Evolutionary conservation across 2,113 vertebrate species (phyloP), one percentile per base, ranked within the genome.

Genomic region (Crotophaga sulcirostris): DNA sequence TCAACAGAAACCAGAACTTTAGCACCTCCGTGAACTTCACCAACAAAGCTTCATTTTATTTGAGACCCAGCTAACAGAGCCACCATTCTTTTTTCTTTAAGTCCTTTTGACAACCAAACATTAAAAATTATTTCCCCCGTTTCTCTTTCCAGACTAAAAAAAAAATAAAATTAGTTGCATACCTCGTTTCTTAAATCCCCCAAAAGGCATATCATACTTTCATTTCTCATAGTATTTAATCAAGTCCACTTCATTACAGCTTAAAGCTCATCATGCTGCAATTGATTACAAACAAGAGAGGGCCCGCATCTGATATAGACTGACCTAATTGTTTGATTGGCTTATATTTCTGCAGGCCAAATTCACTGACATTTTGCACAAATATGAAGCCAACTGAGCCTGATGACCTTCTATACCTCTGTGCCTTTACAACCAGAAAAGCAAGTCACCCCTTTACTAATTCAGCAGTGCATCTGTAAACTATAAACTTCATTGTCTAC

Each of bases 301-400:
- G 11, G 13, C 33, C 70, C 69, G 78, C 72, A 77, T 73, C 62
- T 55, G 55, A 90, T 49, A 36, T 20, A 78, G 60, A 59, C 44
- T 62, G 83, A 93, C 23, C 62, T 80, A 80, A 80, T 58, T 87
- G 76, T 62, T 62, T 67, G 29, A 92, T 44, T 67, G 9, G 29
- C 66, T 66, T 77, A 28, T 25, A 52, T 84, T 93, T 93, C 92
- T 79, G 60, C 74, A 87, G 80, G 89, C 69, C 73, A 92, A 76
- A 79, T 78, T 66, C 84, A 87, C 62, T 93, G 94, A 80, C 47
- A 73, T 91, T 93, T 92, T 83, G 47, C 66, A 76, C 84, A 86
- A 83, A 90, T 64, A 90, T 75, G 95, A 93, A 96, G 84, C 14
- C 78, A 59, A 77, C 90, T 86, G 84, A 91, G 92, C 74, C 45